These are phyloP conservation scores for Chlamydotis undulata DNA, from an alignment of 2,113 vertebrate genomes.

Conservation along the genomic window DNA sequence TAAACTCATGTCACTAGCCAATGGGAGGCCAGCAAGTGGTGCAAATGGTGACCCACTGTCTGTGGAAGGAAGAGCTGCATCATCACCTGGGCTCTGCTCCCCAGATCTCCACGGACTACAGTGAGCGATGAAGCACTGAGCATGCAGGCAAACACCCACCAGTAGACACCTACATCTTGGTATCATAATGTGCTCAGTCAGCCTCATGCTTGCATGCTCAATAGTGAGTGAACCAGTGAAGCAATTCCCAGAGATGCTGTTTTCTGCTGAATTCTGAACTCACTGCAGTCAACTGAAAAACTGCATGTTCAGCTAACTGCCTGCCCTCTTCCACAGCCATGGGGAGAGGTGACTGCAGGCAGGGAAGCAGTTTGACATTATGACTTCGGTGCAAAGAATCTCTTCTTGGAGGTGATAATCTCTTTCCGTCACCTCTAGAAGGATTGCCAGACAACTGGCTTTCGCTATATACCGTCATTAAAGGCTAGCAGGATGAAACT, in stretches of 20 bases:
- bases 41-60: neutral
- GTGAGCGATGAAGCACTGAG: neutral
- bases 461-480: neutral
- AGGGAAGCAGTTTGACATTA: neutral
- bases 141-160: neutral
- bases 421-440: neutral
- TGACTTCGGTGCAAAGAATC: neutral
- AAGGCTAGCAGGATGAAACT: neutral
- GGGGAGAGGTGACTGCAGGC: neutral
- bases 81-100: neutral
- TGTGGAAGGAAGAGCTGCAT: neutral
- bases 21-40: neutral
- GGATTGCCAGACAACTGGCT: neutral
- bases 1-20: neutral
- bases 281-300: neutral
- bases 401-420: neutral
- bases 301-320: accelerated
- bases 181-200: neutral
- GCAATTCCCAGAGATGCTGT: neutral
- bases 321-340: neutral
- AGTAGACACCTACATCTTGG: accelerated
- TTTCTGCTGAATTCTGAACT: neutral
- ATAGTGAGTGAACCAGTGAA: neutral
- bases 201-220: neutral
- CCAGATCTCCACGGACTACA: neutral